Conservation (phyloP, 2,113 vertebrate species). For the Ceyx margarethae region DNA sequence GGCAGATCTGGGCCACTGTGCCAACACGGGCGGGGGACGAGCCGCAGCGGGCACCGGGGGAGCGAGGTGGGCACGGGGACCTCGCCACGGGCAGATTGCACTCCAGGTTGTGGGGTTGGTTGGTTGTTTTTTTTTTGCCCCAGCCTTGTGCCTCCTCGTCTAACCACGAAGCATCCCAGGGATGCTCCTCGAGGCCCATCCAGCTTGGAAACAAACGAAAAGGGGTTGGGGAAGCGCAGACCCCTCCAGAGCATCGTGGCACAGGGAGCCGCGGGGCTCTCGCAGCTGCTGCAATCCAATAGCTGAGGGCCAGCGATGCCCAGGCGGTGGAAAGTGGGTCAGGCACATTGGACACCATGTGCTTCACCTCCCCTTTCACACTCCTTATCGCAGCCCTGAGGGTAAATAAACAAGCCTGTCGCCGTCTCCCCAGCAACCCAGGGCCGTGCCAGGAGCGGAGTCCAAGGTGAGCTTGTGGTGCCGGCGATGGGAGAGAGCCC, state of each 20-base stretch:
- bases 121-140: no score
- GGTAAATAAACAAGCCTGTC: constrained; percentile 56
- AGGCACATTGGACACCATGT: constrained; percentile 58
- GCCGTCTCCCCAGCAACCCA: constrained; percentile 53
- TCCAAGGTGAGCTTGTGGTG: background rate
- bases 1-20: constrained; percentile 73
- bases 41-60: accelerated
- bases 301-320: background rate
- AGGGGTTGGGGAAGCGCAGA: accelerated
- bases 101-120: accelerated
- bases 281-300: background rate
- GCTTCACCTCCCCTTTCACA: constrained; percentile 22
- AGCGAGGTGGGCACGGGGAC: accelerated
- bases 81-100: accelerated
- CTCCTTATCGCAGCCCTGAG: constrained; percentile 43
- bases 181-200: accelerated
- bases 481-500: background rate
- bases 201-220: accelerated
- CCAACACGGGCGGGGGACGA: background rate
- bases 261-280: background rate
- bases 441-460: constrained; percentile 12
- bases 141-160: no score
- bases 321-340: constrained; percentile 42
- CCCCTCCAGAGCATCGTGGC: accelerated
- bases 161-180: no score